These are phyloP conservation scores for Rostratula benghalensis DNA, from an alignment of 2,113 vertebrate species.

Conservation along the genomic window DNA sequence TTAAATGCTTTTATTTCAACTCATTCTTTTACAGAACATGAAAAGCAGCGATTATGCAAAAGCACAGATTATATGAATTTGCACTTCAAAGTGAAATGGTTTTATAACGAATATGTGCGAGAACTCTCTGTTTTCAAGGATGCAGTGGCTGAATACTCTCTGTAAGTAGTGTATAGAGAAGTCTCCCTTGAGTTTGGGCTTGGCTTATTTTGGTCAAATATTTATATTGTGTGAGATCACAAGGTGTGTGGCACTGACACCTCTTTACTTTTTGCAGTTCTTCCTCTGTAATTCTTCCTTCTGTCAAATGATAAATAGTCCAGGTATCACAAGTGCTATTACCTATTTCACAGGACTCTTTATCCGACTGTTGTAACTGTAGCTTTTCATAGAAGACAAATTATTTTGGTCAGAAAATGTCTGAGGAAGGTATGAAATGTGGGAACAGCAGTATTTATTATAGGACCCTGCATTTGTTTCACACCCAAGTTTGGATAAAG, in stretches of 20 bases:
- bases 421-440: neutral
- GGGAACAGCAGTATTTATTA: neutral
- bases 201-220: neutral
- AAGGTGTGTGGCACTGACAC: neutral
- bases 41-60: conserved; percentile 96
- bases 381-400: neutral
- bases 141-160: conserved; percentile 90
- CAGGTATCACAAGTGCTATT: neutral
- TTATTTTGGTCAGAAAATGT: neutral
- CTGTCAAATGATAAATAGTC: neutral
- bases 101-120: conserved; percentile 96
- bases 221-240: neutral
- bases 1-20: conserved; percentile 66
- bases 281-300: neutral
- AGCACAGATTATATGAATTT: conserved; percentile 99
- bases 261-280: neutral
- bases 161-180: conserved; percentile 81
- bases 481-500: neutral
- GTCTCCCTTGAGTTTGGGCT: neutral
- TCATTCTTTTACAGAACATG: conserved; percentile 88
- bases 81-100: conserved; percentile 99
- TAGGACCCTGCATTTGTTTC: neutral
- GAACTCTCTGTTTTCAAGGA: conserved; percentile 92
- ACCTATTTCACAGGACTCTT: neutral
- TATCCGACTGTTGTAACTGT: neutral